Base-by-base conservation (phyloP, 2,797 vertebrate species). In the Ctenopoma multispine region DNA sequence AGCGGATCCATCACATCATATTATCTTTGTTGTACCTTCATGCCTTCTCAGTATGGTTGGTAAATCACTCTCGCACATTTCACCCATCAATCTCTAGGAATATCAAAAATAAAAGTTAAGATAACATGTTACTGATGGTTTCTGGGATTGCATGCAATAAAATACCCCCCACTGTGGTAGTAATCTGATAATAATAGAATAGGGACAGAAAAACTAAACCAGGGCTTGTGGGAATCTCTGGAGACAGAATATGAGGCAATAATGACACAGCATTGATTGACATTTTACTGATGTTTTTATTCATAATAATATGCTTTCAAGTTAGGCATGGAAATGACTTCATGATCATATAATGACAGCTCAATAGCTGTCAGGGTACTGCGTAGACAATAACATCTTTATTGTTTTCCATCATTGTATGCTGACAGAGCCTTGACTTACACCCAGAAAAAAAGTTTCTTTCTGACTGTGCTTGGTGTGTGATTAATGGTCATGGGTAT, bases 291-390 rank as follows among this genome's bases (percentile, higher is more conserved):
- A 88, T 91, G 76, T 87, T 89, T 90, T 90, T 87, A 90, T 86
- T 91, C 82, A 88, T 92, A 92, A 92, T 93, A 84, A 88, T 89
- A 86, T 70, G 84, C 90, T 90, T 92, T 92, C 87, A 89, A 89
- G 83, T 91, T 85, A 83, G 84, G 77, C 88, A 82, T 89, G 82
- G 87, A 91, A 92, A 90, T 90, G 80, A 87, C 90, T 89, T 89
- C 79, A 88, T 87, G 88, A 90, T 90, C 82, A 34, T 90, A 86
- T 89, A 87, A 90, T 91, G 90, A 91, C 84, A 91, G 84, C 87
- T 89, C 87, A 85, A 85, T 85, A 82, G 90, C 90, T 90, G 92
- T 90, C 90, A 90, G 69, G 78, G 70, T 82, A 51, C 82, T 78
- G 81, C 74, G 69, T 82, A 60, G 70, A 72, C 60, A 80, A 88